Evolutionary conservation across 2,113 vertebrate genomes (phyloP).

Genomic region (Microtus oregoni): DNA sequence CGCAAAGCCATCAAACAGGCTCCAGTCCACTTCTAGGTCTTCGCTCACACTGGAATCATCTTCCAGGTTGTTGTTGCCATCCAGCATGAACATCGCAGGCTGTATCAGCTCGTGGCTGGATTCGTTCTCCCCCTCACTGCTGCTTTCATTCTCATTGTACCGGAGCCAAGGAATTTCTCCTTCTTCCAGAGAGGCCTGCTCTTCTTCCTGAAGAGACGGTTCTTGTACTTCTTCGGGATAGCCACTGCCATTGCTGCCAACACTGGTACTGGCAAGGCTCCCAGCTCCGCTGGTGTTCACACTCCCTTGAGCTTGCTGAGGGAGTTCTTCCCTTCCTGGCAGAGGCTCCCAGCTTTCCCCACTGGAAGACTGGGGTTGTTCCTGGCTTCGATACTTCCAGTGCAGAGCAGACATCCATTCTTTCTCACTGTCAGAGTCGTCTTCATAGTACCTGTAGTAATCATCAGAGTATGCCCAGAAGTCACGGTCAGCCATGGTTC

Average conservation of each 20-base stretch:
- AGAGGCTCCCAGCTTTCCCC: slow-evolving; percentile 88
- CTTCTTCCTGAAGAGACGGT: slow-evolving; percentile 77
- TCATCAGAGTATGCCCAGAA: slow-evolving; percentile 85
- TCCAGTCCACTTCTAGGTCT: slow-evolving; percentile 90
- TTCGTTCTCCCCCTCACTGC: slow-evolving; percentile 87
- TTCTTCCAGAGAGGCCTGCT: slow-evolving; percentile 82
- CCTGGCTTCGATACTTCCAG: slow-evolving; percentile 75
- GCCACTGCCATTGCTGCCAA: slow-evolving; percentile 64
- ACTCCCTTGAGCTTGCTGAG: slow-evolving; percentile 73
- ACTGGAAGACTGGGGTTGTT: slow-evolving; percentile 83
- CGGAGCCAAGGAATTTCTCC: slow-evolving; percentile 86
- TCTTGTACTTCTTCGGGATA: slow-evolving; percentile 76
- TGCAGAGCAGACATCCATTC: slow-evolving; percentile 77
- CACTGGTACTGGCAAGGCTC: neutral
- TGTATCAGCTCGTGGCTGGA: slow-evolving; percentile 81
- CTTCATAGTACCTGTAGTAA: slow-evolving; percentile 67
- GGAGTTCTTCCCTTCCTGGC: slow-evolving; percentile 74
- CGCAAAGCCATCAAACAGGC: slow-evolving; percentile 88
- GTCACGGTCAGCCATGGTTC: slow-evolving; percentile 17
- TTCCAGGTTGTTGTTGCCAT: slow-evolving; percentile 89
- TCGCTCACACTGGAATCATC: slow-evolving; percentile 91
- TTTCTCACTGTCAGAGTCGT: slow-evolving; percentile 87
- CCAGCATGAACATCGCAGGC: slow-evolving; percentile 87
- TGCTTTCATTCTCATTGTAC: slow-evolving; percentile 85
- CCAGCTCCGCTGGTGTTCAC: neutral